A percentile compares a stretch with the other conserved stretches of the same genome.
Conservation (phyloP, 1,140 invertebrate genomes). For the Akabosia matsudoensis region DNA sequence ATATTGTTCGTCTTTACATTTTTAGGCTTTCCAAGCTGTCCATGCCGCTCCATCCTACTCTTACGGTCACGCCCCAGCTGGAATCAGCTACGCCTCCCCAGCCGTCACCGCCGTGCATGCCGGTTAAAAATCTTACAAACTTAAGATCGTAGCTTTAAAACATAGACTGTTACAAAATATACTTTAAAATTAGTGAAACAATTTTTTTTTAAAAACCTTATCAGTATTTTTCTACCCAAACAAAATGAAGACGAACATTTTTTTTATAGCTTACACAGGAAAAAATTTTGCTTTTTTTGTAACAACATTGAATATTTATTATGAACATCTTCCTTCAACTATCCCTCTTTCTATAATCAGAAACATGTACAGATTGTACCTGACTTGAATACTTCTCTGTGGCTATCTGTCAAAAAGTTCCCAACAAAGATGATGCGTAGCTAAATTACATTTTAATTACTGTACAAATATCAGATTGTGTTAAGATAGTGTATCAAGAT, state of each 20-base stretch:
- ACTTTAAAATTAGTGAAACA: neutral
- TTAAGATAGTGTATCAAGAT: too few relatives aligned
- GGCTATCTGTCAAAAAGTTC: too few relatives aligned
- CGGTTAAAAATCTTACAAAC: neutral
- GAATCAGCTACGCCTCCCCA: neutral
- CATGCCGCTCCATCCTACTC: slow-evolving; percentile 1
- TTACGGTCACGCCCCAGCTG: neutral
- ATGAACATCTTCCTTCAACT: too few relatives aligned
- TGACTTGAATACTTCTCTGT: too few relatives aligned
- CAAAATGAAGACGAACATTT: neutral
- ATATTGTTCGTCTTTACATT: neutral
- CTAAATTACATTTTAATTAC: too few relatives aligned
- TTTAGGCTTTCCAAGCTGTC: neutral
- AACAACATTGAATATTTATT: neutral
- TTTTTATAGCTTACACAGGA: neutral
- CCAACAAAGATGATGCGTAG: too few relatives aligned
- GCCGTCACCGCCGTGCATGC: neutral
- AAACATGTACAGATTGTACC: too few relatives aligned
- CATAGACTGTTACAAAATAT: neutral
- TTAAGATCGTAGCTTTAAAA: neutral
- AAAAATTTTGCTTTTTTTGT: neutral
- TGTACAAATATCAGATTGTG: too few relatives aligned
- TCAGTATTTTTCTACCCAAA: slow-evolving; percentile 19
- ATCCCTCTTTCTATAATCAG: too few relatives aligned
- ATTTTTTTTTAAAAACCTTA: slow-evolving; percentile 5